Conservation (phyloP, 2,888 invertebrate species). For the Tiliacea aurago region DNA sequence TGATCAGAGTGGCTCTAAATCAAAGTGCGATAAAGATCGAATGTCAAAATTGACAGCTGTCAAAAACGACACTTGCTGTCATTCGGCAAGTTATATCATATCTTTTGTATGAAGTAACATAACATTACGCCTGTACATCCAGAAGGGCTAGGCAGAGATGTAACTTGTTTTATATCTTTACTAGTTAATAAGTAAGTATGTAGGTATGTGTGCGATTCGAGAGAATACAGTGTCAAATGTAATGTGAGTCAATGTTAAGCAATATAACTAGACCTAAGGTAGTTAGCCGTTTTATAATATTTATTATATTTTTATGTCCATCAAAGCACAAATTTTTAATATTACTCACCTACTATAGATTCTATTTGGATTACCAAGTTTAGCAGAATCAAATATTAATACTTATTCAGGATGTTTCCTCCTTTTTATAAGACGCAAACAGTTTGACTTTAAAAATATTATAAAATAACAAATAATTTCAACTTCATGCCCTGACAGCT, state of each 20-base stretch:
- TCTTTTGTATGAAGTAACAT: not conserved
- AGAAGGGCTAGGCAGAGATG: not conserved
- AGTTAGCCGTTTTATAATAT: slow-evolving; percentile 37
- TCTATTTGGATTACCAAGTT: not conserved
- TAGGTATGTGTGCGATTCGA: slow-evolving; percentile 20
- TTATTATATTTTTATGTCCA: slow-evolving; percentile 15
- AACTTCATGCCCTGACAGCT: not conserved
- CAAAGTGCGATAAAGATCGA: not conserved
- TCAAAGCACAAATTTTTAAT: slow-evolving; percentile 34
- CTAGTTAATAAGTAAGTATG: slow-evolving; percentile 22
- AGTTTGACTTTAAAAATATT: not conserved
- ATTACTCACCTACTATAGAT: not conserved
- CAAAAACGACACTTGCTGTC: slow-evolving; percentile 18
- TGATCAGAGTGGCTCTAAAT: not conserved
- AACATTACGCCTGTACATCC: not conserved
- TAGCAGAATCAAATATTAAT: not conserved
- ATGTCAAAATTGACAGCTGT: slow-evolving; percentile 27
- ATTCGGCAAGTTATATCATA: not conserved
- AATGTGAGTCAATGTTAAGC: slow-evolving; percentile 81
- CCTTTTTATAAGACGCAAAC: not conserved
- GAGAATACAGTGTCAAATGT: slow-evolving; percentile 68
- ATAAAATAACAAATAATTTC: not conserved
- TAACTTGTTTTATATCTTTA: not conserved
- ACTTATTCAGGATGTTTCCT: no score
- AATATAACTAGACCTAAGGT: slow-evolving; percentile 70